phyloP scores from a whole-genome alignment of 37 sponge, comb jelly and placozoan species.

The Corticium candelabrum region DNA sequence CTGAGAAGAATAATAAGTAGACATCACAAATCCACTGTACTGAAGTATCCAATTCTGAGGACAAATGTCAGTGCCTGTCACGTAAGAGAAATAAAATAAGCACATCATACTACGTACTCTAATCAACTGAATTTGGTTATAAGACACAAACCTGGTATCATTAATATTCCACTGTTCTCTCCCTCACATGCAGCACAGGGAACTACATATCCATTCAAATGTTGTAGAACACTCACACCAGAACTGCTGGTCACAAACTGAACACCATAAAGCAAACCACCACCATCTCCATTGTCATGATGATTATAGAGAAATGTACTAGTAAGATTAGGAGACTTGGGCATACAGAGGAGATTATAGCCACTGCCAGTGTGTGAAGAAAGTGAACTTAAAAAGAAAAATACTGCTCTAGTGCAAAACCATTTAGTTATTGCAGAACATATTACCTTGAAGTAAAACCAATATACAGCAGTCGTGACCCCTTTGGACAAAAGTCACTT shows the following conservation, averaged over 20 bases:
- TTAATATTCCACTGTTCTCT: neutral
- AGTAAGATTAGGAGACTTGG: neutral
- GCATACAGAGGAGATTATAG: neutral
- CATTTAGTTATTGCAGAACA: neutral
- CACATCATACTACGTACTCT: no score
- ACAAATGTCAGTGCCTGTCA: neutral
- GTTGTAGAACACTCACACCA: neutral
- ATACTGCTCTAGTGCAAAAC: no score
- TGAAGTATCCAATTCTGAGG: conserved; percentile 9
- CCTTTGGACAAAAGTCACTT: neutral
- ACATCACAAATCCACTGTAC: conserved; percentile 20
- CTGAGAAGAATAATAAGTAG: neutral
- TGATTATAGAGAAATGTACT: neutral
- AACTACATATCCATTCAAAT: neutral
- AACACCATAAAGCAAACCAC: neutral
- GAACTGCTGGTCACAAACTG: neutral
- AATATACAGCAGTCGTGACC: neutral
- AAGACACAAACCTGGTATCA: no score
- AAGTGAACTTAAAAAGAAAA: neutral
- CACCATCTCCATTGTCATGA: neutral
- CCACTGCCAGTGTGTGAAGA: neutral
- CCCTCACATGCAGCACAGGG: neutral
- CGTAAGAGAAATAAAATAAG: no score
- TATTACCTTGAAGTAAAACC: neutral
- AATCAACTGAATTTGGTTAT: no score